These are phyloP conservation scores for Typhlichthys eigenmanni DNA, from an alignment of 2,797 vertebrate species.

Conservation along the genomic window DNA sequence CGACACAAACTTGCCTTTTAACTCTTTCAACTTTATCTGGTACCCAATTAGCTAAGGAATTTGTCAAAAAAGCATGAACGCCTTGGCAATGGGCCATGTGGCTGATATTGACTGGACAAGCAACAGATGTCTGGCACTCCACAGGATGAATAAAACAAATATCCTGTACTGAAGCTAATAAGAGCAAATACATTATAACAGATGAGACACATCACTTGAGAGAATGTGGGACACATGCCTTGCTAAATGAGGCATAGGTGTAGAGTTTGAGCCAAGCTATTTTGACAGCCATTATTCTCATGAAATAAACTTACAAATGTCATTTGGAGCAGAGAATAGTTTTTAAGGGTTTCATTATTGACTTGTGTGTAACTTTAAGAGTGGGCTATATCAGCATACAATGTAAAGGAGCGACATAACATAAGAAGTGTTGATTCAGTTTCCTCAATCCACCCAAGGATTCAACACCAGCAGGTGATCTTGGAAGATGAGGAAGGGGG, in stretches of 20 bases:
- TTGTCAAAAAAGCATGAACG: not conserved
- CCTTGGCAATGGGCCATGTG: not conserved
- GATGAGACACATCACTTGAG: not conserved
- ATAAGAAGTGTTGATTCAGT: no score
- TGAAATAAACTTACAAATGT: no score
- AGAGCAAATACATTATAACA: no score
- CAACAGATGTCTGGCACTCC: conserved; percentile 1
- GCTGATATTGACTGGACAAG: not conserved
- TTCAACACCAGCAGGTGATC: not conserved
- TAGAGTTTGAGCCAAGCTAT: no score
- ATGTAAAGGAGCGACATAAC: no score
- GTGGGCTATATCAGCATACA: no score
- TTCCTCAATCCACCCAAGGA: no score
- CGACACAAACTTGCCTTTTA: not conserved
- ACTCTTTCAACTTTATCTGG: not conserved
- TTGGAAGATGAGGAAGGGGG: not conserved
- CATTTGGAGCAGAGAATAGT: no score
- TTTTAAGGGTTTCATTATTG: no score
- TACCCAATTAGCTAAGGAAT: not conserved
- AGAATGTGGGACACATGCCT: not conserved
- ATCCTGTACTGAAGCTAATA: not conserved
- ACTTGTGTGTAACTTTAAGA: no score
- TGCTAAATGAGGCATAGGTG: not conserved
- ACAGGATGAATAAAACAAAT: not conserved
- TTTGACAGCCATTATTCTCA: no score